Conservation (phyloP, 2,888 invertebrate genomes). For the Pseudanteris insignis region DNA sequence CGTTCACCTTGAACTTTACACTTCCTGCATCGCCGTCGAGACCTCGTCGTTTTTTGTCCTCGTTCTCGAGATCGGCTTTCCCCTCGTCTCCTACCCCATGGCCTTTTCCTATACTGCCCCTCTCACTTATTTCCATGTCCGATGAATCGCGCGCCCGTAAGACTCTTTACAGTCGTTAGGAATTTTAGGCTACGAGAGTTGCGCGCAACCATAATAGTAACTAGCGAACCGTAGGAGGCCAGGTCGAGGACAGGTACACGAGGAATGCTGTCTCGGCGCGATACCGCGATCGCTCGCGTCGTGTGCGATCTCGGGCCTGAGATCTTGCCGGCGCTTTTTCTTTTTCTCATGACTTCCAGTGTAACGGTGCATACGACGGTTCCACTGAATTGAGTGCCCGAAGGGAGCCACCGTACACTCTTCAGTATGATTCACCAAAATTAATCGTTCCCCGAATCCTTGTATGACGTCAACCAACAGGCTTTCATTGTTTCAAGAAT, state of each 20-base stretch:
- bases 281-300: slow-evolving; percentile 49
- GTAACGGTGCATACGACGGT: neutral
- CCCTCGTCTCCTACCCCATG: neutral
- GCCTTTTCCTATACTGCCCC: neutral
- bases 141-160: neutral
- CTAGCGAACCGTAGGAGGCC: slow-evolving; percentile 56
- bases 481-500: too few species aligned
- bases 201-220: too few species aligned
- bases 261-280: too few species aligned
- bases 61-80: neutral
- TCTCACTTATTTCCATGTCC: neutral
- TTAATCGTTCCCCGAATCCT: too few species aligned
- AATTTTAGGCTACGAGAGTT: slow-evolving; percentile 4
- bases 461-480: too few species aligned
- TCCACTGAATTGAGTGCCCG: too few species aligned
- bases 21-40: slow-evolving; percentile 27
- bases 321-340: slow-evolving; percentile 1
- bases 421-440: too few species aligned
- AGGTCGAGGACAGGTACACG: slow-evolving; percentile 59
- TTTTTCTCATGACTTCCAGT: neutral
- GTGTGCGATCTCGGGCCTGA: slow-evolving; percentile 37
- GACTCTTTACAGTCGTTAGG: slow-evolving; percentile 1
- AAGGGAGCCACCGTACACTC: too few species aligned
- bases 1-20: slow-evolving; percentile 29
- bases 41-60: slow-evolving; percentile 9